Conservation (phyloP, 2,797 vertebrate species). For the Cyclopterus lumpus region DNA sequence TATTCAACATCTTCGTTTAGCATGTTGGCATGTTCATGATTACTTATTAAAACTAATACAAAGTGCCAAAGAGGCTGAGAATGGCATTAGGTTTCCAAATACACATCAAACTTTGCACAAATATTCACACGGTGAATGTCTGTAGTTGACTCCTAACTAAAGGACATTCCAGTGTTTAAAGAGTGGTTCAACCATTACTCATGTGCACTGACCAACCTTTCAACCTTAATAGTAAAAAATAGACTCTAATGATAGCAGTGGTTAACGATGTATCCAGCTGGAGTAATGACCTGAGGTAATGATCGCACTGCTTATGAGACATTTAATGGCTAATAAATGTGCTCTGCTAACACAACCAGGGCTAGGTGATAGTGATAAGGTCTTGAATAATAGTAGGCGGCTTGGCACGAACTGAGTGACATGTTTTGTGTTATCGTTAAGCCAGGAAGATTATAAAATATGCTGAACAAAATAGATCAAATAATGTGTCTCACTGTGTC, state of each 20-base stretch:
- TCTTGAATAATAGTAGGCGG: conserved; percentile 54
- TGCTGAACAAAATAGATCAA: background rate
- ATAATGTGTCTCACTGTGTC: background rate
- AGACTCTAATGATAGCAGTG: conserved; percentile 37
- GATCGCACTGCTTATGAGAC: conserved; percentile 62
- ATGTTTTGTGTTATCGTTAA: background rate
- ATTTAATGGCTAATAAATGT: conserved; percentile 74
- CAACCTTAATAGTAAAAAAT: conserved; percentile 49
- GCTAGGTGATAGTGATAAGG: conserved; percentile 56
- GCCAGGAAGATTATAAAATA: too few relatives aligned
- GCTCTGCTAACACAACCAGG: conserved; percentile 37
- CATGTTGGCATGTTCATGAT: too few relatives aligned
- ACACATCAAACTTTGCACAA: background rate
- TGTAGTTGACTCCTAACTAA: conserved; percentile 8
- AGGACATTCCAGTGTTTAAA: background rate
- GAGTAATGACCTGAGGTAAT: conserved; percentile 69
- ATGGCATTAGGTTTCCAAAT: too few relatives aligned
- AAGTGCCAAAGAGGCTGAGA: too few relatives aligned
- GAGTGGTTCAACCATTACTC: conserved; percentile 2
- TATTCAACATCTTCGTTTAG: too few relatives aligned
- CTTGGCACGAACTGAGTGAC: conserved; percentile 31
- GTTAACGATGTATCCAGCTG: conserved; percentile 59
- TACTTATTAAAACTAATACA: too few relatives aligned
- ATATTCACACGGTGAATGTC: background rate
- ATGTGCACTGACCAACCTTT: conserved; percentile 33